A percentile compares a stretch with the other conserved stretches of the same genome.
phyloP scores from a whole-genome alignment of 2,888 invertebrate species.

The Catocala nupta region DNA sequence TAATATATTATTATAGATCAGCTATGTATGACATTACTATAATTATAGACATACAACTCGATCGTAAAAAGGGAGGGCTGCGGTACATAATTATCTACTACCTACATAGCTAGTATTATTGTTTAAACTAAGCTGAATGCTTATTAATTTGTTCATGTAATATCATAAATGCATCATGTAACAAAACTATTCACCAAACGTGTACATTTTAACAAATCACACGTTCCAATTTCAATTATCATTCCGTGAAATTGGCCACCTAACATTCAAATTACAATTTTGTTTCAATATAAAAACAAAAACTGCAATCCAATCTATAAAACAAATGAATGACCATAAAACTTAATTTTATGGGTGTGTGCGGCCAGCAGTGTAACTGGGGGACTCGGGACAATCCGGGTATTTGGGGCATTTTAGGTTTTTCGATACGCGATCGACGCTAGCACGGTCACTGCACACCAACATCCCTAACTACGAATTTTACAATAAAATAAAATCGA shows the following conservation, averaged over 20 bases:
- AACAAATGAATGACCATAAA: conserved; percentile 48
- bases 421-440: conserved; percentile 34
- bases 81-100: too few species aligned
- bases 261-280: conserved; percentile 42
- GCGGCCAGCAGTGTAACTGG: conserved; percentile 40
- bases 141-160: too few species aligned
- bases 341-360: conserved; percentile 46
- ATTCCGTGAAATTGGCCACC: conserved; percentile 20
- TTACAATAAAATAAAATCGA: conserved; percentile 53
- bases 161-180: not conserved
- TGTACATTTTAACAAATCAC: not conserved
- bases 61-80: too few species aligned
- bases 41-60: too few species aligned
- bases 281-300: conserved; percentile 42
- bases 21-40: too few species aligned
- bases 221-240: conserved; percentile 35
- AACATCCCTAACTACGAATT: conserved; percentile 45
- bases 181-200: not conserved
- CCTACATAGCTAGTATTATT: too few species aligned
- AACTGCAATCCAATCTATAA: conserved; percentile 43
- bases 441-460: conserved; percentile 33
- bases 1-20: too few species aligned
- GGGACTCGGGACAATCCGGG: conserved; percentile 7
- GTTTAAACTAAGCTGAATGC: too few species aligned
- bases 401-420: conserved; percentile 35